Percentiles rank a stretch among this genome's conserved stretches.
These are phyloP conservation scores for Achroia grisella DNA, from an alignment of 1,140 invertebrate genomes.

Conservation along the genomic window DNA sequence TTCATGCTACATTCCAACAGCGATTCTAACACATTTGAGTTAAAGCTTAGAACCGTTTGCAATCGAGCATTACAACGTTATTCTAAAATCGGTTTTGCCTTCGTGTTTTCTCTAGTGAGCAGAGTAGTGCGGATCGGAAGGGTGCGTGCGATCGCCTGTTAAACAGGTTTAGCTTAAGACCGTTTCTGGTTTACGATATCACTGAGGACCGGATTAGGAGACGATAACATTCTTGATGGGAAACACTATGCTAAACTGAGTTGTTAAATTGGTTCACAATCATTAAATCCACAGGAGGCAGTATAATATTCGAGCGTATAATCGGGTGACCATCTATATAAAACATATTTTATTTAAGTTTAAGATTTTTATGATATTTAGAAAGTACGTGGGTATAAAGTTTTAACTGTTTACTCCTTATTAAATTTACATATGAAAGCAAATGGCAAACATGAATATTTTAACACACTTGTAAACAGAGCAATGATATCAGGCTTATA, in stretches of 20 bases:
- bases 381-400: not conserved
- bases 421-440: not conserved
- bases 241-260: conserved; percentile 50
- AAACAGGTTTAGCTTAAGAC: conserved; percentile 58
- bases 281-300: conserved; percentile 45
- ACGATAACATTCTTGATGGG: conserved; percentile 56
- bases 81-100: conserved; percentile 10
- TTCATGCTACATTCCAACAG: not conserved
- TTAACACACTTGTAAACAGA: not conserved
- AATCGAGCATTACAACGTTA: not conserved
- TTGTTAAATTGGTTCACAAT: conserved; percentile 49
- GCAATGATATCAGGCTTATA: no score
- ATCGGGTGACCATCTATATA: conserved; percentile 29
- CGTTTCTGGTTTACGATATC: conserved; percentile 67
- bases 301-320: conserved; percentile 26
- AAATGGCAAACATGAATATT: not conserved
- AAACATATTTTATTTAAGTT: conserved; percentile 23
- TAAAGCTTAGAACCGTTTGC: conserved; percentile 19
- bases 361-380: conserved; percentile 6
- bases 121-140: conserved; percentile 24
- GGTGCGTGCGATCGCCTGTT: conserved; percentile 47
- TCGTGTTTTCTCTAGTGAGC: conserved; percentile 50
- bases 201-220: conserved; percentile 59
- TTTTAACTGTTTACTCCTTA: not conserved
- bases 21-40: not conserved